Percentiles rank a stretch among this genome's conserved stretches.
Evolutionary conservation across 2,113 vertebrate species (phyloP).

Genomic region (Cyphotilapia sp.): DNA sequence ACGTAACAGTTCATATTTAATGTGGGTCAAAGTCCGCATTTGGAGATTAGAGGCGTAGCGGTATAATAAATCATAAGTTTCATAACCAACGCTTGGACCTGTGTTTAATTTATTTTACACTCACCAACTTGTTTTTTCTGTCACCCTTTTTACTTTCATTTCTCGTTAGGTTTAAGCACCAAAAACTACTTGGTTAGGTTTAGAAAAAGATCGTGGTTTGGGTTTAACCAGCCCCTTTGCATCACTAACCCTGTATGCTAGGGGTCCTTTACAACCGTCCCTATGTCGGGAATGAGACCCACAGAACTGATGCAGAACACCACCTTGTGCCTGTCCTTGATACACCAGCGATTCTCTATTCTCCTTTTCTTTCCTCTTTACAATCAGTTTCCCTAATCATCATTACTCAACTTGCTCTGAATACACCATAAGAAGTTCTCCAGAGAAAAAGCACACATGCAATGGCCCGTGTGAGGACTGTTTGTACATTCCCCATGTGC

Average conservation of each 20-base stretch:
- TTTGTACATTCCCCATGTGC: not conserved
- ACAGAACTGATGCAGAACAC: not conserved
- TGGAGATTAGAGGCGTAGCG: not conserved
- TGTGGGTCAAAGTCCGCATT: not conserved
- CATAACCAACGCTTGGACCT: not conserved
- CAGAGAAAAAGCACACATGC: not conserved
- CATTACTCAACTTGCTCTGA: not conserved
- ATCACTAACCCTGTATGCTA: not conserved
- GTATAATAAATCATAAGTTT: not conserved
- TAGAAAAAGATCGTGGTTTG: not conserved
- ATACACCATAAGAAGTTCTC: not conserved
- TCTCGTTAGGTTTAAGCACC: not conserved
- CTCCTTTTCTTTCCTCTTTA: not conserved
- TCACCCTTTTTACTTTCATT: not conserved
- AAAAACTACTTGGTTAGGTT: not conserved
- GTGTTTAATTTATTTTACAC: not conserved
- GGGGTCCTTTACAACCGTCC: not conserved
- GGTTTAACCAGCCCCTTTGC: not conserved
- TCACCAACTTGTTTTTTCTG: not conserved
- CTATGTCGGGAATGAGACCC: not conserved
- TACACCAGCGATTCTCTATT: not conserved
- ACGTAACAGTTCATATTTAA: not conserved
- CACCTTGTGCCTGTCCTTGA: not conserved
- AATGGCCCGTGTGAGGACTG: not conserved
- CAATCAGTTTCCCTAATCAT: not conserved